Evolutionary conservation across 1,140 invertebrate genomes (phyloP).

Genomic region (Conus betulinus): DNA sequence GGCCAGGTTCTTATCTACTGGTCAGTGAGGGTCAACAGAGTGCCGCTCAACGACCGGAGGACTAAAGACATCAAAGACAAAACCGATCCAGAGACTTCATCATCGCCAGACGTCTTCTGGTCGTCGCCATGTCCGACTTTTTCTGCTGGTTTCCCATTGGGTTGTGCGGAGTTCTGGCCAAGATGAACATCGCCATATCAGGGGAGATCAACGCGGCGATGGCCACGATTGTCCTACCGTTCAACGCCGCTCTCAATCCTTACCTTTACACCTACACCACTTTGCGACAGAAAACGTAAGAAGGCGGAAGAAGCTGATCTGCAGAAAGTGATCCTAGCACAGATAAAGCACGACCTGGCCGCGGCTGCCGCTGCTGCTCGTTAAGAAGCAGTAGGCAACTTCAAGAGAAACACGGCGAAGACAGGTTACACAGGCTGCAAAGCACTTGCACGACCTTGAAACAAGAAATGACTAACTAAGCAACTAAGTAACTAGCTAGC

Average conservation of each 20-base stretch:
- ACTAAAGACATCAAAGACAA: background rate
- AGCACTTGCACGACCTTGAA: too few species aligned
- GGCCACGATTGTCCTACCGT: background rate
- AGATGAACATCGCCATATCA: background rate
- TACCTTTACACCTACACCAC: background rate
- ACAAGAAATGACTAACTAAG: too few species aligned
- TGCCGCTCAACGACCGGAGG: background rate
- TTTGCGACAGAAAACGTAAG: background rate
- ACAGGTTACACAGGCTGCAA: too few species aligned
- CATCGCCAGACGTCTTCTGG: conserved; percentile 25
- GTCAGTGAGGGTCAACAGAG: too few species aligned
- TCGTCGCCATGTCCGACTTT: conserved; percentile 37
- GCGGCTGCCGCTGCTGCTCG: too few species aligned
- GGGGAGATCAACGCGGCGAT: too few species aligned
- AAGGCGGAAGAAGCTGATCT: background rate
- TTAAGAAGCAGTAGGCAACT: too few species aligned
- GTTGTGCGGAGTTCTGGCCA: conserved; percentile 10
- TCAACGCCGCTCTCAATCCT: conserved; percentile 1
- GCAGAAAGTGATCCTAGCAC: too few species aligned
- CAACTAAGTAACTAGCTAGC: too few species aligned
- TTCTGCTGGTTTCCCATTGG: conserved; percentile 42
- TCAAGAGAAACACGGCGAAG: too few species aligned
- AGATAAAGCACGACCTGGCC: too few species aligned
- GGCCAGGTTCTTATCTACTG: conserved; percentile 48
- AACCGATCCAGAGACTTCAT: conserved; percentile 5